Base-by-base conservation (phyloP, 2,888 invertebrate genomes). In the Cryptops parisi region DNA sequence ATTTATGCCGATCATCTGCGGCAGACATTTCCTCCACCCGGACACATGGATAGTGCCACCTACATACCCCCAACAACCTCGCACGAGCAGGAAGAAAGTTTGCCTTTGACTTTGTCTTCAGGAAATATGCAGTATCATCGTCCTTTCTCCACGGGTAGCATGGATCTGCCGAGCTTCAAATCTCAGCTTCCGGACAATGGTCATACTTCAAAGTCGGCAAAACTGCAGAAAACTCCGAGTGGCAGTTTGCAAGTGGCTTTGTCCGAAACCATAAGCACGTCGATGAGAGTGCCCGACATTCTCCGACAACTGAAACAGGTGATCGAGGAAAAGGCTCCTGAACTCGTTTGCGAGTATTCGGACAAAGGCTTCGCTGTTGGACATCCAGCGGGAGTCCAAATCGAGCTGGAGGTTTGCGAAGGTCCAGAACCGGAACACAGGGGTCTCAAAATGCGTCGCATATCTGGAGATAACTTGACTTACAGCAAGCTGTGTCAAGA, bases 401-500 rank as follows among this genome's bases (percentile, higher is more conserved):
- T 89, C 27, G 87, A 88, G 64, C 69, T 90, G 63, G 79, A 84
- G 61, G 79, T 89, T 9, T 82, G 80, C 63, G 81, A 84, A 62
- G 80, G 82, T 58, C 77, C 81, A 62, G 60, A 70, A 63, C 61
- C 60, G 1, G 59, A 58, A 53, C 61, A 80, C 75, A 86, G 85
- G 61, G 86, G 86, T 5, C 75, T 89, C 62, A 87, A 88, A 62
- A 78, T 90, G 79, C 72, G 88, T 53, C 73, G 88, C 64, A 85
- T 90, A 62, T 87, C 87, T 0, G 89, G 89, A 3, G 89, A 90
- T 69, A 85, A 85, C 68, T 74, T 82, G 61, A 85, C 87, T 65
- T 89, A 88, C 65, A 85, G 84, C 58, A 84, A 86, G 68, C 74
- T 89, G 40, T 89, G 89, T 68, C 84, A 87, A 66, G 86, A 88